Base-by-base conservation (phyloP, 2,888 invertebrate species). In the Dynastes hyllus region DNA sequence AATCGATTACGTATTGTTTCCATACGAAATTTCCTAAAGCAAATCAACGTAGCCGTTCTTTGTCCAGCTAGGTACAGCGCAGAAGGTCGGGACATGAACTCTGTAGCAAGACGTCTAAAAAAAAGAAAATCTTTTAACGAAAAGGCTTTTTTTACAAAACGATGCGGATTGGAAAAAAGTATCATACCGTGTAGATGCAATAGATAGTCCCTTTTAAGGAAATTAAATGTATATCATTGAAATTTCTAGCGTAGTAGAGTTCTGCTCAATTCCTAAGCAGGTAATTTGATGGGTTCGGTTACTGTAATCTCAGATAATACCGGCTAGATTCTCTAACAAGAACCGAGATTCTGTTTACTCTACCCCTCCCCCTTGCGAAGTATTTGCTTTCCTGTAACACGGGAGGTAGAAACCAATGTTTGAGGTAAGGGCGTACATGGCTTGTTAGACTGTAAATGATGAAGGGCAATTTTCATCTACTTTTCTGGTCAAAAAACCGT, bases 1-100 rank as follows among this genome's bases (percentile, higher is more conserved):
- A 82, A 82, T 82, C 82, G 82, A 82, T 82, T 81, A 82, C 61
- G 81, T 79, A 81, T 82, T 82, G 81, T 82, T 76, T 78, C 80
- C 73, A 78, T 81, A 80, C 55, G 8, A 58, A 58, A 22, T 58
- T 78, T 79, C 81, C 80, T 8, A 77, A 79, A 80, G 77, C 79
- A 79, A 82, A 82, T 79, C 80, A 45, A 45, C 45, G 55, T 9
- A 58, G 5, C 53, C 53, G 53, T 53, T 53, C 32, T 4, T 5
- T 5, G 32, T 37, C 32, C 53, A n/a, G 5, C 13, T n/a, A 53
- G 53, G 5, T 53, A 13, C 53, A 16, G 76, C 79, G 80, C 22
- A 80, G 80, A 80, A 80, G 69, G 78, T 78, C 77, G 70, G 58
- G 53, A 67, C 73, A 79, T 61, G 66, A 70, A 67, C 27, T 40